Evolutionary conservation across 2,113 vertebrate species (phyloP).

Genomic region (Syrmaticus mikado): DNA sequence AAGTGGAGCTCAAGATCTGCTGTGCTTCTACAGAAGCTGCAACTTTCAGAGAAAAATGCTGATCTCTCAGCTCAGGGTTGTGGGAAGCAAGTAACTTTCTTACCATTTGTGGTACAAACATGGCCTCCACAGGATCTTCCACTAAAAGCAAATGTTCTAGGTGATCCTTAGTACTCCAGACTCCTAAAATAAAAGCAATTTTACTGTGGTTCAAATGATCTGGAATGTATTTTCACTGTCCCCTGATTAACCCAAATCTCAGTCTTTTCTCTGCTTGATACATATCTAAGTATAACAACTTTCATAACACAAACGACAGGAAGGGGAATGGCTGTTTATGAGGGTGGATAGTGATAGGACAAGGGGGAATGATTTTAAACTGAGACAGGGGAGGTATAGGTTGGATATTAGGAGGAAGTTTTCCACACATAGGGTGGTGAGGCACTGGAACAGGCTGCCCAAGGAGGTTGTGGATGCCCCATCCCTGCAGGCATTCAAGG

Average conservation of each 20-base stretch:
- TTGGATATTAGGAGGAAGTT: no score
- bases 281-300: background rate
- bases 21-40: background rate
- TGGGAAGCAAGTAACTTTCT: conserved; percentile 6
- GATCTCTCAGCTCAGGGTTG: background rate
- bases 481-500: no score
- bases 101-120: conserved; percentile 63
- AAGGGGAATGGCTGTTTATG: no score
- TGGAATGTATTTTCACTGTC: background rate
- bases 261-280: background rate
- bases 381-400: no score
- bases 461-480: no score
- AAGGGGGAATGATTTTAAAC: no score
- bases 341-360: no score
- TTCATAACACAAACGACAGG: background rate
- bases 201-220: background rate
- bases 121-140: background rate
- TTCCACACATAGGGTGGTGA: no score
- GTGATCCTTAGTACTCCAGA: background rate
- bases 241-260: background rate
- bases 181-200: conserved; percentile 44
- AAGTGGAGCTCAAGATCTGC: background rate
- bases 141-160: background rate
- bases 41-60: background rate
- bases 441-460: no score